Conservation (phyloP, 2,888 invertebrate genomes). For the Watsonalla cultraria region DNA sequence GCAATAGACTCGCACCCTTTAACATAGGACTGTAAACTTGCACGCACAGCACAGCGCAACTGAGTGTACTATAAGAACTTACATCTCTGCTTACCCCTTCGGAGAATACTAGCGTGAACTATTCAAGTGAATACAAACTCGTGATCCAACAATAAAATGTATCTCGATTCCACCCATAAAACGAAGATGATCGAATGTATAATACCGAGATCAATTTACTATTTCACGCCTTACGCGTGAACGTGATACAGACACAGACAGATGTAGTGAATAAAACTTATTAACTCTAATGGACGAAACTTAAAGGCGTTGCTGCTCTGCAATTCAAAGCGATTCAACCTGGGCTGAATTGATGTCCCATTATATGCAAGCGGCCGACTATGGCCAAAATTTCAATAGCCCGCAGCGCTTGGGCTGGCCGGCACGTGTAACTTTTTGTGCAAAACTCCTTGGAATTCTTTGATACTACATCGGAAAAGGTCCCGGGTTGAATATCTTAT, state of each 20-base stretch:
- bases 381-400: slow-evolving; percentile 73
- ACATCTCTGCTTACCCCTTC: no score
- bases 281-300: slow-evolving; percentile 14
- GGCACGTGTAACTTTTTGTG: slow-evolving; percentile 77
- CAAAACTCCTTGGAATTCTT: slow-evolving; percentile 68
- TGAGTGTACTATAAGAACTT: no score
- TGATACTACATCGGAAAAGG: slow-evolving; percentile 52
- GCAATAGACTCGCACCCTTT: no score
- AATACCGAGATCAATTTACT: slow-evolving; percentile 37
- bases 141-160: slow-evolving; percentile 38
- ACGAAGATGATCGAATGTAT: slow-evolving; percentile 40
- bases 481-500: slow-evolving; percentile 66
- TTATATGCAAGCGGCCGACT: slow-evolving; percentile 63
- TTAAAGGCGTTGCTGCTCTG: slow-evolving; percentile 30
- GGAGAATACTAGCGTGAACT: slow-evolving; percentile 13
- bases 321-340: slow-evolving; percentile 35
- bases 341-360: slow-evolving; percentile 57
- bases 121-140: slow-evolving; percentile 24
- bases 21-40: no score
- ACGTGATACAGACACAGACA: slow-evolving; percentile 13
- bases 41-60: no score
- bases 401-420: slow-evolving; percentile 58
- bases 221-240: slow-evolving; percentile 41
- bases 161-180: slow-evolving; percentile 34
- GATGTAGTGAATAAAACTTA: slow-evolving; percentile 8